Percentiles rank a stretch among this genome's conserved stretches.
These are phyloP conservation scores for Noturus placidus DNA, from an alignment of 2,113 vertebrate species.

Conservation along the genomic window DNA sequence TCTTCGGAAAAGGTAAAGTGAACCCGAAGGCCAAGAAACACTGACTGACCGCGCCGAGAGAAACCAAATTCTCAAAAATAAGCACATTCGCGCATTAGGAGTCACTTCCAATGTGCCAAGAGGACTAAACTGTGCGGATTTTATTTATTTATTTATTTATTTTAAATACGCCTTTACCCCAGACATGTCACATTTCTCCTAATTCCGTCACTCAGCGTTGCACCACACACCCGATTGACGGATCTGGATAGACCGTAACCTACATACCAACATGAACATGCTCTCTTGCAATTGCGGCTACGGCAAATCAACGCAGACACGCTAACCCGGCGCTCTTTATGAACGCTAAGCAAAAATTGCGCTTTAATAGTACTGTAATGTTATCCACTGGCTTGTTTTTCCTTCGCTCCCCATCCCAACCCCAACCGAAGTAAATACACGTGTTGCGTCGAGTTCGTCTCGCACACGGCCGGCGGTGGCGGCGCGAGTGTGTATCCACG, in stretches of 20 bases:
- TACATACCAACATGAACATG: constrained; percentile 54
- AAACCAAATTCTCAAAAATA: constrained; percentile 46
- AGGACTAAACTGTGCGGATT: constrained; percentile 10
- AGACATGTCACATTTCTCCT: constrained; percentile 28
- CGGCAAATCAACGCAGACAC: constrained; percentile 57
- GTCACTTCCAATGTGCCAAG: constrained; percentile 29
- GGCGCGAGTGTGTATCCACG: constrained; percentile 56
- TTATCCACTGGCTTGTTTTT: constrained; percentile 67
- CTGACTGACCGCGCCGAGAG: constrained; percentile 30
- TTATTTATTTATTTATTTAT: background rate
- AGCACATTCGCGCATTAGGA: constrained; percentile 43
- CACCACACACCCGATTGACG: constrained; percentile 43
- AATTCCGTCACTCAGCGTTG: constrained; percentile 42
- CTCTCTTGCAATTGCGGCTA: constrained; percentile 48
- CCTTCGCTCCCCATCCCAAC: constrained; percentile 43
- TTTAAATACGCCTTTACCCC: constrained; percentile 22
- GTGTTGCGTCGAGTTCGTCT: constrained; percentile 63
- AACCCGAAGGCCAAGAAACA: constrained; percentile 24
- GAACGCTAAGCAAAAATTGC: constrained; percentile 51
- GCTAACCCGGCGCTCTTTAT: constrained; percentile 52
- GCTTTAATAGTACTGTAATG: constrained; percentile 70
- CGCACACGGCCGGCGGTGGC: constrained; percentile 60
- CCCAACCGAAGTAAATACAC: constrained; percentile 53
- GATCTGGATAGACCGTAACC: constrained; percentile 46
- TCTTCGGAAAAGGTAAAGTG: constrained; percentile 42